phyloP scores from a whole-genome alignment of 1,140 invertebrate species.

The Ceratosolen solmsi region DNA sequence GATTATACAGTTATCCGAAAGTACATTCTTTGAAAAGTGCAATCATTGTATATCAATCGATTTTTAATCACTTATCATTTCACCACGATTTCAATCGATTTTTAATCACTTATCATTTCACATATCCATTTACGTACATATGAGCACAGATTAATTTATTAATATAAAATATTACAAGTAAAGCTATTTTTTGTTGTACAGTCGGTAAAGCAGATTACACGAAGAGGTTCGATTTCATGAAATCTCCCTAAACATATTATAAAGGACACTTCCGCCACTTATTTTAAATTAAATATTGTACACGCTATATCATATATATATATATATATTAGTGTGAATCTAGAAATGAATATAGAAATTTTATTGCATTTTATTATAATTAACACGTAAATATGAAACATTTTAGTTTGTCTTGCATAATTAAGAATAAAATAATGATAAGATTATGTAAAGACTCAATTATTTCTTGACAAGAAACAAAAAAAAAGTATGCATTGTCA shows the following conservation, averaged over 20 bases:
- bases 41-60: too few species aligned
- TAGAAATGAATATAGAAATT: neutral
- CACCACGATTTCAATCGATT: too few species aligned
- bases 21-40: too few species aligned
- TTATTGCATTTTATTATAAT: neutral
- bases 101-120: too few species aligned
- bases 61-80: too few species aligned
- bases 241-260: too few species aligned
- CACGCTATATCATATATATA: neutral
- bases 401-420: neutral
- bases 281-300: neutral
- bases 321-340: neutral
- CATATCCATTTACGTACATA: too few species aligned
- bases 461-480: neutral
- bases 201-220: neutral
- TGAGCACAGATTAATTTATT: too few species aligned
- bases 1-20: too few species aligned
- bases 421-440: neutral
- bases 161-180: neutral
- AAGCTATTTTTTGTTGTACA: neutral
- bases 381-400: neutral
- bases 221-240: neutral
- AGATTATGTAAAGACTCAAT: neutral
- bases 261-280: too few species aligned
- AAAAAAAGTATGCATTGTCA: neutral